Evolutionary conservation across 2,888 invertebrate genomes (phyloP).

Genomic region (Dione vanillae): DNA sequence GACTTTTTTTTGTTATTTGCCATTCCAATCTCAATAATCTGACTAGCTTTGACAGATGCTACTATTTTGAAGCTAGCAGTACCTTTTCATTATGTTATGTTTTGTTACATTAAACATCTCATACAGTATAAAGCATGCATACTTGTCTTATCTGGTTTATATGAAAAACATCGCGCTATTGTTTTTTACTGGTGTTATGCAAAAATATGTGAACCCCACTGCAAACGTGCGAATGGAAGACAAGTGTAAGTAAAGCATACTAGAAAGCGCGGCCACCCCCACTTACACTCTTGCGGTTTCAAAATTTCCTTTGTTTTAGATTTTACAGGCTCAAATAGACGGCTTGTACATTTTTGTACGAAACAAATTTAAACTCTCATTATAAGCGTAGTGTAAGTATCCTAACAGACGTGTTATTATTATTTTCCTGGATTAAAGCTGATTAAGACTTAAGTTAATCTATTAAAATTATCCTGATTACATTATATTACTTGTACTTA

Average conservation of each 20-base stretch:
- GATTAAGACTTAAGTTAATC: no score
- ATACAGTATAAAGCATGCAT: not conserved
- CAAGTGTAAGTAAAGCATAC: slow-evolving; percentile 19
- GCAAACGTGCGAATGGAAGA: slow-evolving; percentile 17
- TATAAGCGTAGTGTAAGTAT: no score
- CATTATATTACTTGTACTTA: no score
- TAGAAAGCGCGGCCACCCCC: slow-evolving; percentile 22
- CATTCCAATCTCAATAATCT: no score
- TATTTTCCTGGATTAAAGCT: no score
- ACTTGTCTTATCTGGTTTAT: not conserved
- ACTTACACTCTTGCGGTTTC: slow-evolving; percentile 15
- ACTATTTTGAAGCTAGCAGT: not conserved
- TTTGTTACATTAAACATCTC: not conserved
- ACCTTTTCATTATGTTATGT: not conserved
- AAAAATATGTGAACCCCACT: not conserved
- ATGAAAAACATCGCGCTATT: slow-evolving; percentile 6
- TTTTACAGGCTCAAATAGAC: slow-evolving; percentile 2
- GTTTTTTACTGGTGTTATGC: slow-evolving; percentile 1
- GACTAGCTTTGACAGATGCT: not conserved
- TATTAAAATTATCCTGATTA: no score
- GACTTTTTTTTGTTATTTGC: no score
- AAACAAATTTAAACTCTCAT: no score
- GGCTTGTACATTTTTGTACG: not conserved
- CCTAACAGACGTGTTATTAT: no score
- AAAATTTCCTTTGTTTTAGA: slow-evolving; percentile 18